Percentiles rank a stretch among this genome's conserved stretches.
phyloP scores from a whole-genome alignment of 1,140 invertebrate species.

The Glossosoma conforme region DNA sequence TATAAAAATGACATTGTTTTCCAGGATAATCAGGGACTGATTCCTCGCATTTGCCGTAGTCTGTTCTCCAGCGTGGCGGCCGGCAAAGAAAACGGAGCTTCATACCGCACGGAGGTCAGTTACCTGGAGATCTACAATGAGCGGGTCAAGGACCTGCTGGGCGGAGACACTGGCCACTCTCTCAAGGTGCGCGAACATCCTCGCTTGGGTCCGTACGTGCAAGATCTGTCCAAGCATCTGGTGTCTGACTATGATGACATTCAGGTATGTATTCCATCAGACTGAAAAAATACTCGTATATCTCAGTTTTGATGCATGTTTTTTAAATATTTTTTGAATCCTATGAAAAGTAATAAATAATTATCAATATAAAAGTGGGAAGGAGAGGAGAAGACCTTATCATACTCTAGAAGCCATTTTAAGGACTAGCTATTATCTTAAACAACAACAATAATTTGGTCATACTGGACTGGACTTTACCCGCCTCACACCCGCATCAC shows the following conservation, averaged over 20 bases:
- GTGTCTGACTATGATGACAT: slow-evolving; percentile 83
- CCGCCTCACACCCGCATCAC: too few species aligned
- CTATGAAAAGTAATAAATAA: too few species aligned
- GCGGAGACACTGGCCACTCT: slow-evolving; percentile 61
- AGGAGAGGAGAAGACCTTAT: too few species aligned
- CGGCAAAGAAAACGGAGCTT: slow-evolving; percentile 75
- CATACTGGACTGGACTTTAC: too few species aligned
- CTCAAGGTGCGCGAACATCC: slow-evolving; percentile 90
- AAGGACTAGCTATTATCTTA: too few species aligned
- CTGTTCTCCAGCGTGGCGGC: slow-evolving; percentile 70
- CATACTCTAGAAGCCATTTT: too few species aligned
- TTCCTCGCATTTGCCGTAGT: slow-evolving; percentile 80
- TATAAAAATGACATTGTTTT: too few species aligned
- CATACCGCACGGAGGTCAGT: slow-evolving; percentile 76
- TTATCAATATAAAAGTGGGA: too few species aligned
- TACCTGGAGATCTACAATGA: slow-evolving; percentile 94
- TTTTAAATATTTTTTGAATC: too few species aligned
- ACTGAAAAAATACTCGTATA: too few species aligned
- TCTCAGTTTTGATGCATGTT: too few species aligned
- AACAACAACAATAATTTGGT: background rate
- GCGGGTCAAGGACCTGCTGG: slow-evolving; percentile 79
- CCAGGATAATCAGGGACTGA: slow-evolving; percentile 76
- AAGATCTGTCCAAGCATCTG: slow-evolving; percentile 81
- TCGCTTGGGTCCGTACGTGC: slow-evolving; percentile 86
- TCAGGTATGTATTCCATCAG: too few species aligned